Conservation (phyloP, 2,888 invertebrate species). For the Lottia scabra region DNA sequence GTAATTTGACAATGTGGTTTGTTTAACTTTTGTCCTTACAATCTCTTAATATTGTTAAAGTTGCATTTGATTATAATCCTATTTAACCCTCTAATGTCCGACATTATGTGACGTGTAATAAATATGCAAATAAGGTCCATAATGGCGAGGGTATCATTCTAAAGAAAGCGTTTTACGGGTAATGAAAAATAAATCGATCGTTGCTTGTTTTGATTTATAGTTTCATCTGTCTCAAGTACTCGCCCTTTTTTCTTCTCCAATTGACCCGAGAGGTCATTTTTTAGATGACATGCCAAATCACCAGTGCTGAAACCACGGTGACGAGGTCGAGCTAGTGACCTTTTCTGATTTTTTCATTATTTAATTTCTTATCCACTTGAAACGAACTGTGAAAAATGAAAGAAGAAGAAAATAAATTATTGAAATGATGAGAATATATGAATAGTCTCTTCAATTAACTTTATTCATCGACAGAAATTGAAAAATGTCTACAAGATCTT, state of each 20-base stretch:
- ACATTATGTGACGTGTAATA: conserved; percentile 3
- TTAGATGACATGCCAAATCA: not conserved
- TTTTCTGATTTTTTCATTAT: not conserved
- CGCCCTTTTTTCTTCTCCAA: not conserved
- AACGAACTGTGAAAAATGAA: not conserved
- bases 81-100: not conserved
- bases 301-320: not conserved
- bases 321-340: not conserved
- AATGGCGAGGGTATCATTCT: not conserved
- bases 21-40: conserved; percentile 1
- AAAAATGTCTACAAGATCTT: too few relatives aligned
- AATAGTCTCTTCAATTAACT: too few relatives aligned
- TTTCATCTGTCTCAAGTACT: not conserved
- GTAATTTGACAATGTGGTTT: not conserved
- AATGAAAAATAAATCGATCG: conserved; percentile 1
- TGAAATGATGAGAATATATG: too few relatives aligned
- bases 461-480: too few relatives aligned
- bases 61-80: not conserved
- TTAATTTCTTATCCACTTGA: not conserved
- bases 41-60: not conserved
- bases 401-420: too few relatives aligned
- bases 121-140: conserved; percentile 3
- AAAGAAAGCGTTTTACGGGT: not conserved
- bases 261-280: not conserved
- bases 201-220: conserved; percentile 5